Evolutionary conservation across 2,113 vertebrate genomes (phyloP).

Genomic region (Mustela nigripes): DNA sequence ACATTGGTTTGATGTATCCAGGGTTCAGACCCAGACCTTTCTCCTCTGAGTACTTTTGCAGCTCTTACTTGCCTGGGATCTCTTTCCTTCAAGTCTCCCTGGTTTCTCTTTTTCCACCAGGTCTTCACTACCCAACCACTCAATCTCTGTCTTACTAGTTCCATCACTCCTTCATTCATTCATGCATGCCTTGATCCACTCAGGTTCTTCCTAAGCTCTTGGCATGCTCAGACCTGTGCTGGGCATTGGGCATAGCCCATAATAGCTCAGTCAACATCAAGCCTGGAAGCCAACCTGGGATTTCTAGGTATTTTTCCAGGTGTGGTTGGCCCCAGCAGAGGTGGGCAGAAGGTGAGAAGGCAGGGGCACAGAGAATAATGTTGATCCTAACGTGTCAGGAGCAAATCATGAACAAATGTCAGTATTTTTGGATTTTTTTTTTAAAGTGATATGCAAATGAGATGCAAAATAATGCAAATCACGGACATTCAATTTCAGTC

Average conservation of each 20-base stretch:
- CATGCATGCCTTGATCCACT: background rate
- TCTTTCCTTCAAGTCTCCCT: background rate
- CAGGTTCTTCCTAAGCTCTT: background rate
- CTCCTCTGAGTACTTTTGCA: background rate
- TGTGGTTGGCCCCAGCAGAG: background rate
- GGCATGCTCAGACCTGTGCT: background rate
- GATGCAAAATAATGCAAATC: constrained; percentile 80
- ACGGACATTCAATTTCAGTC: constrained; percentile 63
- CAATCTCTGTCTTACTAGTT: background rate
- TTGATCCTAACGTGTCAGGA: background rate
- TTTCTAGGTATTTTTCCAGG: background rate
- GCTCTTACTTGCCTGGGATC: too few relatives aligned
- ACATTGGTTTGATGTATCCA: background rate
- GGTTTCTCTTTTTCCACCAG: background rate
- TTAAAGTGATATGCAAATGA: constrained; percentile 69
- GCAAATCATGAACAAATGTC: constrained; percentile 29
- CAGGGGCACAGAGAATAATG: background rate
- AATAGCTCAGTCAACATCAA: background rate
- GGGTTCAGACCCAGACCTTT: background rate
- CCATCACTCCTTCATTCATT: background rate
- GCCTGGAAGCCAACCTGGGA: background rate
- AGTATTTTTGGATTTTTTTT: constrained; percentile 61
- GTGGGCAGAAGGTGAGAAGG: background rate
- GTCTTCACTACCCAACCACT: background rate
- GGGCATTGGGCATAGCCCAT: background rate